Conservation (phyloP, 2,888 invertebrate genomes). For the Deroplatys truncata region DNA sequence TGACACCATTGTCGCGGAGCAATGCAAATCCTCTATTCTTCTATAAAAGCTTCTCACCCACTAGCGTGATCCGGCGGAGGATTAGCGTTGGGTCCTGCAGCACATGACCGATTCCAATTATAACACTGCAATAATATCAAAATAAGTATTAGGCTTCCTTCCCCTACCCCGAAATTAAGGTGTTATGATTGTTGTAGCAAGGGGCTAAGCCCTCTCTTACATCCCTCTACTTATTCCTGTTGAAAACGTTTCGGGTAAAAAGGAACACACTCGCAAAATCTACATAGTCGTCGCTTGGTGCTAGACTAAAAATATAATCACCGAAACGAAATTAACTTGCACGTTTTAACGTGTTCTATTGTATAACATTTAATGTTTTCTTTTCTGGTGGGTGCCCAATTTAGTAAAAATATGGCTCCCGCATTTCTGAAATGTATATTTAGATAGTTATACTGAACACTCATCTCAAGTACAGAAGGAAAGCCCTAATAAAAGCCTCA, state of each 20-base stretch:
- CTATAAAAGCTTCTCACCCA: slow-evolving; percentile 25
- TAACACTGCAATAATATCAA: slow-evolving; percentile 37
- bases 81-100: slow-evolving; percentile 19
- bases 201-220: neutral
- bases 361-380: too few relatives aligned
- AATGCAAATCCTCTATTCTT: slow-evolving; percentile 47
- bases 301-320: neutral
- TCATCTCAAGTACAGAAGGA: too few relatives aligned
- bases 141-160: slow-evolving; percentile 22
- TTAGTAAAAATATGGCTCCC: too few relatives aligned
- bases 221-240: neutral
- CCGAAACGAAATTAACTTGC: too few relatives aligned
- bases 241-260: neutral
- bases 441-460: too few relatives aligned
- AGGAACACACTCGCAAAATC: neutral
- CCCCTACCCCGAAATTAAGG: slow-evolving; percentile 17
- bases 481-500: too few relatives aligned
- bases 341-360: too few relatives aligned
- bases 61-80: neutral
- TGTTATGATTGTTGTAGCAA: neutral
- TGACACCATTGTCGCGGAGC: slow-evolving; percentile 36
- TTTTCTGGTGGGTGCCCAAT: too few relatives aligned
- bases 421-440: too few relatives aligned
- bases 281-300: neutral
- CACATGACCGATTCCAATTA: slow-evolving; percentile 43